phyloP scores from a whole-genome alignment of 2,888 invertebrate genomes.

The Erebia palarica region DNA sequence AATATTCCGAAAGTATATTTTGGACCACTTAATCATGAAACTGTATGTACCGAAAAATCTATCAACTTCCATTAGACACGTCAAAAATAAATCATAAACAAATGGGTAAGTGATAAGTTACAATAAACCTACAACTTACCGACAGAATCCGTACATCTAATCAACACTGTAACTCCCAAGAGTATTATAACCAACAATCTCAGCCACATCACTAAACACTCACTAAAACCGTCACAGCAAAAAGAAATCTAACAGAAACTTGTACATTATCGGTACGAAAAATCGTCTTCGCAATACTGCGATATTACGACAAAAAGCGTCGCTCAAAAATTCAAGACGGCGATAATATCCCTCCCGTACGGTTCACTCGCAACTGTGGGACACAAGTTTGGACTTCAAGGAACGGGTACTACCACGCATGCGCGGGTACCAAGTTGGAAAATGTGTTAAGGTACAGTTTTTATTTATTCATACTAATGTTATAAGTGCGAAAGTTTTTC shows the following conservation, averaged over 20 bases:
- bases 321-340: constrained; percentile 40
- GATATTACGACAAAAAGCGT: constrained; percentile 18
- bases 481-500: no score
- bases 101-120: not conserved
- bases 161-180: constrained; percentile 75
- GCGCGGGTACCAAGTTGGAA: constrained; percentile 43
- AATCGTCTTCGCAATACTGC: not conserved
- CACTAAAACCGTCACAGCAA: constrained; percentile 28
- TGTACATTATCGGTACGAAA: not conserved
- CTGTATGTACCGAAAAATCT: no score
- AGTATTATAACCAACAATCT: constrained; percentile 56
- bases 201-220: constrained; percentile 63
- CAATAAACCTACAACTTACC: constrained; percentile 57
- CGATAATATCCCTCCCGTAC: constrained; percentile 43
- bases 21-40: not conserved
- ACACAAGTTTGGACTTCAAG: constrained; percentile 45
- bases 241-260: constrained; percentile 9
- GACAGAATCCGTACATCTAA: constrained; percentile 71
- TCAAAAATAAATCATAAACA: not conserved
- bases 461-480: no score
- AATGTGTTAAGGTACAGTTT: not conserved
- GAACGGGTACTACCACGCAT: constrained; percentile 48
- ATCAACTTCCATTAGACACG: not conserved
- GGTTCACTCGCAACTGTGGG: constrained; percentile 52
- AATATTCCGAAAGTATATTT: not conserved